Evolutionary conservation across 2,888 invertebrate genomes (phyloP).

Genomic region (Chloroclysta siterata): DNA sequence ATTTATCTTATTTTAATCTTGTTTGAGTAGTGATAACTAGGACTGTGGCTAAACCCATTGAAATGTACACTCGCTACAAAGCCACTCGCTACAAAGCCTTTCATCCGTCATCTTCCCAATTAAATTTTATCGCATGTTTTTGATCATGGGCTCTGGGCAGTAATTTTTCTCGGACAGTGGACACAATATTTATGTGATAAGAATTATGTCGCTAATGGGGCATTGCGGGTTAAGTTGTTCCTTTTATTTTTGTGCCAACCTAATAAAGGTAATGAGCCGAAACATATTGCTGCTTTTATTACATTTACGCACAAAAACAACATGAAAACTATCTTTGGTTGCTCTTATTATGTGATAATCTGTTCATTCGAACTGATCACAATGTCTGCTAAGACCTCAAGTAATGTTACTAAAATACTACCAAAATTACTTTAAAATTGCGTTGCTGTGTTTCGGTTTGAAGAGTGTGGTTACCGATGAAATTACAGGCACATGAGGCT

Average conservation of each 20-base stretch:
- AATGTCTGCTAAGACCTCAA: too few species aligned
- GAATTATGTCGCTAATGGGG: conserved; percentile 37
- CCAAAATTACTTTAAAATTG: too few species aligned
- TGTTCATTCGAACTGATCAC: too few species aligned
- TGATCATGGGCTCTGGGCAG: conserved; percentile 34
- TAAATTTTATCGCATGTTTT: background rate
- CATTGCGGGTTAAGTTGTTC: conserved; percentile 43
- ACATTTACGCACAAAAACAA: conserved; percentile 41
- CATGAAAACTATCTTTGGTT: conserved; percentile 5
- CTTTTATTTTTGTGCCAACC: conserved; percentile 24
- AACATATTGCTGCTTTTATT: conserved; percentile 22
- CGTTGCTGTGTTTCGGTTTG: too few species aligned
- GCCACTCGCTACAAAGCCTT: too few species aligned
- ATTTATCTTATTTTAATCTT: too few species aligned
- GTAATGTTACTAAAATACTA: too few species aligned
- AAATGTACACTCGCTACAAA: background rate
- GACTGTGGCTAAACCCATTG: background rate
- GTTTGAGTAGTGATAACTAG: too few species aligned
- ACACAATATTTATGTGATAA: conserved; percentile 57
- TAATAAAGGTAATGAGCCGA: conserved; percentile 26
- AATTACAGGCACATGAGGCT: too few species aligned
- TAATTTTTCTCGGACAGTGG: conserved; percentile 54
- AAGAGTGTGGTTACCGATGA: too few species aligned
- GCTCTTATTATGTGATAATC: background rate
- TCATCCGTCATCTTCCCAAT: background rate